Conservation (phyloP, 2,888 invertebrate species). For the Nephrotoma flavescens region DNA sequence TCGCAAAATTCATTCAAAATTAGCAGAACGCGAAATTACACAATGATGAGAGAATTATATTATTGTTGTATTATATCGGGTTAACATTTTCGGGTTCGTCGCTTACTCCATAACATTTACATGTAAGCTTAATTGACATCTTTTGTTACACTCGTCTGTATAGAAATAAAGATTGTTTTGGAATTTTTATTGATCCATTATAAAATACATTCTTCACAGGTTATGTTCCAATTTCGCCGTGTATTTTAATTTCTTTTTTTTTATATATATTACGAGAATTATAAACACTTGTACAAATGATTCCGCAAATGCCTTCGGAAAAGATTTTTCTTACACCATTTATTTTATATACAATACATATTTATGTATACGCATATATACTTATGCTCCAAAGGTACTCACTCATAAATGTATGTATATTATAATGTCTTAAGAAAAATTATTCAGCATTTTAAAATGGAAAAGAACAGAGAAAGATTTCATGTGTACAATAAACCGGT, state of each 20-base stretch:
- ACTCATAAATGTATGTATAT: background rate
- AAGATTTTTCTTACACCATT: background rate
- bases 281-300: background rate
- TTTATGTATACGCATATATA: background rate
- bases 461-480: background rate
- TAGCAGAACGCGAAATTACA: background rate
- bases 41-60: background rate
- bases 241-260: background rate
- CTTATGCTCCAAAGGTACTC: background rate
- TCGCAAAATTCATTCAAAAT: background rate
- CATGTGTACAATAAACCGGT: background rate
- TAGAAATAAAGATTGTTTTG: background rate
- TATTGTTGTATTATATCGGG: background rate
- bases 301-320: background rate
- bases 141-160: background rate
- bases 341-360: background rate
- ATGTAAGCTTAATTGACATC: background rate
- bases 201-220: background rate
- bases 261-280: background rate
- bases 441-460: too few relatives aligned
- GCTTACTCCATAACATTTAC: background rate
- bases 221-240: background rate
- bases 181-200: background rate
- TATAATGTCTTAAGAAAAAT: too few relatives aligned
- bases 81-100: background rate